Evolutionary conservation across 30 jellyfish, hydroid and myxozoan genomes (phyloP).

Genomic region (Rhopilema esculentum): DNA sequence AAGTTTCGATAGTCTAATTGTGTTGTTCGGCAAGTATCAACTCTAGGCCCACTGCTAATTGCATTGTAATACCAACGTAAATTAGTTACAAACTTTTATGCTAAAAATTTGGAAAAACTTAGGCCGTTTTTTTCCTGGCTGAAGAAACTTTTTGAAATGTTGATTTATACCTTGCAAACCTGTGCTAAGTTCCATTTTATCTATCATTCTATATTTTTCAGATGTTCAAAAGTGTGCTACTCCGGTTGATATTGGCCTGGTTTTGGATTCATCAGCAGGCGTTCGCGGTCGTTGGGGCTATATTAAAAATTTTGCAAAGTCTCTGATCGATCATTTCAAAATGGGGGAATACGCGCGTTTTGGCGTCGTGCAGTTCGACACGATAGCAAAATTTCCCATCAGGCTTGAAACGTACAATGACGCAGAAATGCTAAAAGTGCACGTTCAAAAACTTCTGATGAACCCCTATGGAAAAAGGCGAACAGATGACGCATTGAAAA

Average conservation of each 20-base stretch:
- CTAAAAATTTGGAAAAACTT: too few species aligned
- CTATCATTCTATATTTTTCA: neutral
- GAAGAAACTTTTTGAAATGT: too few species aligned
- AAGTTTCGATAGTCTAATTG: too few species aligned
- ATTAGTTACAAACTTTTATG: too few species aligned
- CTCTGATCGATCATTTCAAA: constrained; percentile 75
- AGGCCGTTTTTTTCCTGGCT: too few species aligned
- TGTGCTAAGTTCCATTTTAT: too few species aligned
- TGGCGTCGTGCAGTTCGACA: constrained; percentile 90
- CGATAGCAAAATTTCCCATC: constrained; percentile 86
- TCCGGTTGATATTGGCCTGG: constrained; percentile 90
- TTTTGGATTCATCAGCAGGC: constrained; percentile 91
- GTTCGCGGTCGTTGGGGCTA: constrained; percentile 89
- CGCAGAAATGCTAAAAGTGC: constrained; percentile 75
- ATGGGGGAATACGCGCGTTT: constrained; percentile 89
- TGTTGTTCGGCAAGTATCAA: too few species aligned
- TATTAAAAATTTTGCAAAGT: constrained; percentile 65
- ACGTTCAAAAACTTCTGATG: constrained; percentile 62
- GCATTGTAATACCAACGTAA: too few species aligned
- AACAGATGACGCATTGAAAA: constrained; percentile 86
- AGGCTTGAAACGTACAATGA: constrained; percentile 81
- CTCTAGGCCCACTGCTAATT: too few species aligned
- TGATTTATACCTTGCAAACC: too few species aligned
- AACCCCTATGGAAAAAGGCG: constrained; percentile 92
- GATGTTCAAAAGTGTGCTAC: constrained; percentile 53